phyloP scores from a whole-genome alignment of 37 sponge, comb jelly and placozoan species.

The Geodia barretti region DNA sequence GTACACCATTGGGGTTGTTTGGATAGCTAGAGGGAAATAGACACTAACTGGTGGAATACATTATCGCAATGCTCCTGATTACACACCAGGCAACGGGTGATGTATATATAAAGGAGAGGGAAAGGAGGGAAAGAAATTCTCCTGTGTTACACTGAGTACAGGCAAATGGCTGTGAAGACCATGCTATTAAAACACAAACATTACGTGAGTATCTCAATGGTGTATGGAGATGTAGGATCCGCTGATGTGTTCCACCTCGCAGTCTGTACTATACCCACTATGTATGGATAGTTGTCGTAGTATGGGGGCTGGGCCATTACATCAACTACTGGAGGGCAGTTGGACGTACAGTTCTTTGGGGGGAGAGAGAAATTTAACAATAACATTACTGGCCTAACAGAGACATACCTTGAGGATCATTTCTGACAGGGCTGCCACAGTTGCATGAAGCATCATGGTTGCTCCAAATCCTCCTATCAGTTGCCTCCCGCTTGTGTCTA shows the following conservation, averaged over 20 bases:
- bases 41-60: too few relatives aligned
- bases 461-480: slow-evolving; percentile 20
- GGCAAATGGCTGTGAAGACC: too few relatives aligned
- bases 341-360: not conserved
- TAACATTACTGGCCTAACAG: too few relatives aligned
- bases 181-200: too few relatives aligned
- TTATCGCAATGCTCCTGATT: too few relatives aligned
- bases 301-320: slow-evolving; percentile 20
- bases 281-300: not conserved
- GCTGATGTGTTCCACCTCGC: slow-evolving; percentile 18
- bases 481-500: slow-evolving; percentile 6
- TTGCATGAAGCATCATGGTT: slow-evolving; percentile 9
- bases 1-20: slow-evolving; percentile 8
- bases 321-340: slow-evolving; percentile 16
- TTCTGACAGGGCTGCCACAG: not conserved
- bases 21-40: slow-evolving; percentile 16
- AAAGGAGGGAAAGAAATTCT: too few relatives aligned
- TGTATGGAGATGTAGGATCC: slow-evolving; percentile 12
- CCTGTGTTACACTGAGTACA: too few relatives aligned
- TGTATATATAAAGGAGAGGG: too few relatives aligned
- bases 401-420: slow-evolving; percentile 3
- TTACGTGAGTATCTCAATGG: slow-evolving; percentile 35
- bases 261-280: not conserved
- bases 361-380: too few relatives aligned
- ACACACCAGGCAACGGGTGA: too few relatives aligned